phyloP scores from a whole-genome alignment of 2,797 vertebrate species.

The Smutsia gigantea region DNA sequence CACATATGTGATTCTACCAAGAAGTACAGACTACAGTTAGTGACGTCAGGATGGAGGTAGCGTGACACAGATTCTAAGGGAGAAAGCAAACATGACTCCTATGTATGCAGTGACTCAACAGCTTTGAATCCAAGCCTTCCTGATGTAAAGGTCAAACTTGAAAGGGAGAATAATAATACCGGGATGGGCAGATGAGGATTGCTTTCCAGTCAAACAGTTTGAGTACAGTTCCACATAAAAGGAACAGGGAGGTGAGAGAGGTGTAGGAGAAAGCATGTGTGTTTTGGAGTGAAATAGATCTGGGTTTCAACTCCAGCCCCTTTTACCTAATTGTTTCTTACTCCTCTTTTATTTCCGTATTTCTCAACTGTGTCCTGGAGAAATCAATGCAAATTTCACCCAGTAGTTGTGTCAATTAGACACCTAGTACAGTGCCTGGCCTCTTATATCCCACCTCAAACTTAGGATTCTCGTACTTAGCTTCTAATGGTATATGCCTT shows the following conservation, averaged over 20 bases:
- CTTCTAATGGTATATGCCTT: background rate
- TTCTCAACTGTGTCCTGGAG: background rate
- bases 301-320: background rate
- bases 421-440: background rate
- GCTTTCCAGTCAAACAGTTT: background rate
- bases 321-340: background rate
- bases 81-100: background rate
- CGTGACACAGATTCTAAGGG: background rate
- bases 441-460: background rate
- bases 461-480: background rate
- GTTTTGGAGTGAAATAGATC: background rate
- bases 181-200: background rate
- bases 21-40: background rate
- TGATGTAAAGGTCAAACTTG: background rate
- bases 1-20: accelerated
- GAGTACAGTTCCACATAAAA: background rate
- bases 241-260: background rate
- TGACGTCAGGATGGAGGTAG: background rate
- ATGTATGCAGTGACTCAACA: background rate
- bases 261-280: background rate
- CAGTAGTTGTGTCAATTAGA: background rate
- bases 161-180: background rate
- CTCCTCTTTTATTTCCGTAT: background rate
- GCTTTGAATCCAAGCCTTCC: background rate
- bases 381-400: background rate